Conservation (phyloP, 2,113 vertebrate genomes). For the Elanoides forficatus region DNA sequence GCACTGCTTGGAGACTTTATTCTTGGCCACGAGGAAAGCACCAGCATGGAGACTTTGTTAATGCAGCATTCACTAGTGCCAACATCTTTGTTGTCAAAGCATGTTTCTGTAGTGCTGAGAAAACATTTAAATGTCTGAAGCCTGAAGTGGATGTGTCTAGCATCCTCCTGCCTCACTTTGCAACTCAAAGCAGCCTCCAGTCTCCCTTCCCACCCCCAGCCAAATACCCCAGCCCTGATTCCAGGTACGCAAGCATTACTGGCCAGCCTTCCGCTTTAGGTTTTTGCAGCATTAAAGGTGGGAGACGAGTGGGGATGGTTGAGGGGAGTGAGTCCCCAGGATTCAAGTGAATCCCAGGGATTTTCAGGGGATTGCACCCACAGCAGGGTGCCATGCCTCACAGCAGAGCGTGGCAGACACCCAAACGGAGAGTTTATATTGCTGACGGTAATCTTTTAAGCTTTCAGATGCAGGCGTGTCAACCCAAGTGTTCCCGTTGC, state of each 20-base stretch:
- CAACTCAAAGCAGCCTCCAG: not conserved
- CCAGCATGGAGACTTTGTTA: not conserved
- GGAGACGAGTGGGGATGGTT: not conserved
- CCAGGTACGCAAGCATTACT: not conserved
- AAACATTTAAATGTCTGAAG: not conserved
- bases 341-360: not conserved
- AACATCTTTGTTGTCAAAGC: not conserved
- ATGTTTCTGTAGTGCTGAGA: not conserved
- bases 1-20: not conserved
- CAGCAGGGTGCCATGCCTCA: not conserved
- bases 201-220: not conserved
- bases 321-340: not conserved
- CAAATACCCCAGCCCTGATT: not conserved
- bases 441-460: not conserved
- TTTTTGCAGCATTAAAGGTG: not conserved
- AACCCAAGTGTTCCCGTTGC: conserved; percentile 3
- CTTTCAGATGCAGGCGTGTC: conserved; percentile 14
- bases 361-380: not conserved
- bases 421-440: not conserved
- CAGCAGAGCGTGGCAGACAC: not conserved
- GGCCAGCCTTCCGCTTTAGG: not conserved
- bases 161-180: not conserved
- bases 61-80: not conserved
- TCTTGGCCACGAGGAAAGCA: not conserved
- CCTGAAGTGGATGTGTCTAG: not conserved